Evolutionary conservation across 2,797 vertebrate genomes (phyloP), one percentile per base, ranked within the genome.

Genomic region (Coranthus polyacanthus): DNA sequence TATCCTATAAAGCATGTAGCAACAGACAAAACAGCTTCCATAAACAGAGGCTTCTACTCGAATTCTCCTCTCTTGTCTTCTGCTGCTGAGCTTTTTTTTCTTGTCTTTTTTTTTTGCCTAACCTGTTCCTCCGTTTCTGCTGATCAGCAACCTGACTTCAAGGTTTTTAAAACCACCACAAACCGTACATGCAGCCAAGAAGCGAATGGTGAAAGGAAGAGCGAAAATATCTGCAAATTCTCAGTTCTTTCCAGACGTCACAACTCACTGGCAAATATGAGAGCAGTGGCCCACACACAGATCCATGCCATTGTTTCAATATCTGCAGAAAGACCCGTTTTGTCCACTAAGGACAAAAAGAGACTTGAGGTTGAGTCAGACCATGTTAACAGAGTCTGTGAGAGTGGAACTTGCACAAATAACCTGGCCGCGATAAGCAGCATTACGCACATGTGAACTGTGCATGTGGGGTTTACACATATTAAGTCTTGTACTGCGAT

Each of bases 171-270:
- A 87, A 82, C 53, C 68, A 76, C 71, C 3, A 3, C 46, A 57
- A 53, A 77, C 16, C 44, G 68, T 46, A 32, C 65, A 47, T 12
- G 41, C 70, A 78, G 89, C 83, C 85, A 90, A 84, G 49, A 87
- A 58, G 43, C 41, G 75, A 60, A 22, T 16, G 22, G 32, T 37
- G 45, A 75, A 51, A 75, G 61, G 38, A 65, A 68, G 68, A 87
- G 68, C 21, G 56, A 75, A 86, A 88, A 75, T 75, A 24, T 79
- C 79, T 82, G 78, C 49, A 76, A 61, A 88, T 81, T 83, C 74
- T 89, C 87, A 86, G 78, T 74, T 84, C 56, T 75, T 86, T 82
- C 72, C 88, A 89, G 79, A 81, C 76, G 47, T 88, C 82, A 84
- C 53, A 83, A 79, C 62, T 65, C 60, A 56, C 65, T 69, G 75